Evolutionary conservation across 2,113 vertebrate species (phyloP).

Genomic region (Choloepus hoffmanni): DNA sequence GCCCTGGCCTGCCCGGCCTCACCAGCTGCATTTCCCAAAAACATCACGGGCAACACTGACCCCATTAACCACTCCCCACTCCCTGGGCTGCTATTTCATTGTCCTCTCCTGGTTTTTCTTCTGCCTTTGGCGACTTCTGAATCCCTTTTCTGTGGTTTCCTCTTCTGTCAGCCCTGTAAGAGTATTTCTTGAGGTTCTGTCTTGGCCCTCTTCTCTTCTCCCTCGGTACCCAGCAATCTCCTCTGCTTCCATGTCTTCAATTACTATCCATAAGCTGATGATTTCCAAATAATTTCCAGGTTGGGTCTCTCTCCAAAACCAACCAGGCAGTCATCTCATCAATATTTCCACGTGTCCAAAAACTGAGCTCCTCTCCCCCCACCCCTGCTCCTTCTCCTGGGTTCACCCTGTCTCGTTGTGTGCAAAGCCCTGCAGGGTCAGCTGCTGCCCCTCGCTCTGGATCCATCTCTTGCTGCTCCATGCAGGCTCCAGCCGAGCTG

Average conservation of each 20-base stretch:
- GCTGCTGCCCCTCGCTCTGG: not conserved
- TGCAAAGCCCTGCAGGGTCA: not conserved
- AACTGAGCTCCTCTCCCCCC: not conserved
- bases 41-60: not conserved
- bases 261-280: not conserved
- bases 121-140: not conserved
- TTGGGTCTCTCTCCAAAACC: conserved; percentile 20
- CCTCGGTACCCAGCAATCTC: not conserved
- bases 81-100: not conserved
- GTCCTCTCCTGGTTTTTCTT: not conserved
- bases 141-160: not conserved
- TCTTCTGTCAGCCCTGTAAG: not conserved
- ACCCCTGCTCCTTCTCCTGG: not conserved
- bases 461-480: not conserved
- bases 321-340: not conserved
- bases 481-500: not conserved
- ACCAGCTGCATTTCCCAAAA: not conserved
- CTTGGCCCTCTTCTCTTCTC: not conserved
- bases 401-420: rapidly evolving
- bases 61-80: not conserved
- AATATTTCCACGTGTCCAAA: not conserved
- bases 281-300: not conserved
- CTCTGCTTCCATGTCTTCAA: not conserved
- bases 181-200: not conserved
- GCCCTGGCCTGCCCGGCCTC: not conserved